A percentile compares a stretch with the other conserved stretches of the same genome.
Evolutionary conservation across 2,888 invertebrate genomes (phyloP).

Genomic region (Acleris literana): DNA sequence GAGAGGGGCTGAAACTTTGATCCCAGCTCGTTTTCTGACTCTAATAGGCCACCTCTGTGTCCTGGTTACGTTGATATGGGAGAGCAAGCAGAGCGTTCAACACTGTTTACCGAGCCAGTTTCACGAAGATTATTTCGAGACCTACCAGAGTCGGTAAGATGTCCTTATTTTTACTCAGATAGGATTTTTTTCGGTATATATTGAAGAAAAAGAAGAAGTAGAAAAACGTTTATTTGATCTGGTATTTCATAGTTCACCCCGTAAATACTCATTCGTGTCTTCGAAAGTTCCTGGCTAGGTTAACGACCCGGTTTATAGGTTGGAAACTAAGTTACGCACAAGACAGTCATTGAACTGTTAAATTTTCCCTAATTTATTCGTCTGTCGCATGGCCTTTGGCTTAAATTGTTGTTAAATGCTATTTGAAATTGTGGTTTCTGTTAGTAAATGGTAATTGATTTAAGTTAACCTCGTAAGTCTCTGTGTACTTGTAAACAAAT

Average conservation of each 20-base stretch:
- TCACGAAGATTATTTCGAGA: conserved; percentile 77
- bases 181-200: too few relatives aligned
- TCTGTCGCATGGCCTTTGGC: neutral
- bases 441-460: neutral
- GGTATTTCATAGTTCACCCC: neutral
- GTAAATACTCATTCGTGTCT: neutral
- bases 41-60: conserved; percentile 88
- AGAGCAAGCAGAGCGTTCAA: conserved; percentile 80
- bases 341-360: neutral
- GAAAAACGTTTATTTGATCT: too few relatives aligned
- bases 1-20: conserved; percentile 77
- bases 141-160: conserved; percentile 83
- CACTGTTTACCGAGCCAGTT: conserved; percentile 80
- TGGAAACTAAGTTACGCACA: neutral
- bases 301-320: too few relatives aligned
- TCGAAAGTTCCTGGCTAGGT: neutral
- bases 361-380: neutral
- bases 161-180: neutral
- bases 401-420: neutral
- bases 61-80: conserved; percentile 87
- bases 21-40: conserved; percentile 88
- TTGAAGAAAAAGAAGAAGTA: too few relatives aligned
- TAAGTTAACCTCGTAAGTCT: too few relatives aligned
- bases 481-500: too few relatives aligned
- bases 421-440: neutral